These are phyloP conservation scores for Bacillus rossius DNA, from an alignment of 1,140 invertebrate species.

Conservation along the genomic window DNA sequence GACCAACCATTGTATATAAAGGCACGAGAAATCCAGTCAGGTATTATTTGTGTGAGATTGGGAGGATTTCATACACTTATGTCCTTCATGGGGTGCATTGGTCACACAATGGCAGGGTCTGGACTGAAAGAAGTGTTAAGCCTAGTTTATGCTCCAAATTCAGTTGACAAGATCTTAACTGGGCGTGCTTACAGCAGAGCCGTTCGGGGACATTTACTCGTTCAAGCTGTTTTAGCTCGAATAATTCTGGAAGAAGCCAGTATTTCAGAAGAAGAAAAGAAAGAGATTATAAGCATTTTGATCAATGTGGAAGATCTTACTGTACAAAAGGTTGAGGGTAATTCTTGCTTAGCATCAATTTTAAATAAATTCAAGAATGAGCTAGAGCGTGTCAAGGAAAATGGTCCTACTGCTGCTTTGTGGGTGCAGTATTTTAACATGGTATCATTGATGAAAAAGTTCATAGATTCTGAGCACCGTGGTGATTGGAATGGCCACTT, in stretches of 20 bases:
- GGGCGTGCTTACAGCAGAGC: slow-evolving; percentile 40
- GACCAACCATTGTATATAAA: slow-evolving; percentile 36
- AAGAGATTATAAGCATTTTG: background rate
- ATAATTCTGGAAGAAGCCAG: background rate
- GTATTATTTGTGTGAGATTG: slow-evolving; percentile 12
- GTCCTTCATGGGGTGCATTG: slow-evolving; percentile 39
- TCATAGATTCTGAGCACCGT: slow-evolving; percentile 35
- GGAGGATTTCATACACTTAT: slow-evolving; percentile 37
- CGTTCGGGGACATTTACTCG: slow-evolving; percentile 38
- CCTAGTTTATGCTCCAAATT: slow-evolving; percentile 29
- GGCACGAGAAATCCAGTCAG: slow-evolving; percentile 39
- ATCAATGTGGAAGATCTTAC: background rate
- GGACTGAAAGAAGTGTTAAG: slow-evolving; percentile 34
- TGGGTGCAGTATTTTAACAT: slow-evolving; percentile 40
- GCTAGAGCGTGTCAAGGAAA: background rate
- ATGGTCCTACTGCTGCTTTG: slow-evolving; percentile 21
- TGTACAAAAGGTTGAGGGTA: background rate
- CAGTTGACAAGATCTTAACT: slow-evolving; percentile 36
- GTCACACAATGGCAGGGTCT: slow-evolving; percentile 35
- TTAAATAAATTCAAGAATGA: background rate
- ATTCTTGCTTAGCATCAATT: too few relatives aligned
- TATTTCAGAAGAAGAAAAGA: background rate
- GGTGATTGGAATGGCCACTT: slow-evolving; percentile 41
- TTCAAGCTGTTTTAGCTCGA: slow-evolving; percentile 17
- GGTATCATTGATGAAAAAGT: slow-evolving; percentile 34